Conservation (phyloP, 2,113 vertebrate species). For the Apaloderma vittatum region DNA sequence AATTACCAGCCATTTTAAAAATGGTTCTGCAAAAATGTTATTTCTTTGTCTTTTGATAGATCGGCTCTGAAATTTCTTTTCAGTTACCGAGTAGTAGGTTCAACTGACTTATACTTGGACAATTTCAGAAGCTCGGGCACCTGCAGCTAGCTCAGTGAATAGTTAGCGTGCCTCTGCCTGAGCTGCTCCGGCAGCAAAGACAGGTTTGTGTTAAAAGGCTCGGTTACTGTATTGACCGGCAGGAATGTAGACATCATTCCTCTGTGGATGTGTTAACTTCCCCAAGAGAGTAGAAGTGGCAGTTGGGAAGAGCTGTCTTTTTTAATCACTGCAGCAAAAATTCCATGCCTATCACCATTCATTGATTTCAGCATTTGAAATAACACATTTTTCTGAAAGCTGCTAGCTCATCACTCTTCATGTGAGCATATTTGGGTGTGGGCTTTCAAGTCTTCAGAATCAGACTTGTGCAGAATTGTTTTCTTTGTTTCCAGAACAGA, state of each 20-base stretch:
- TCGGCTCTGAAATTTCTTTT: neutral
- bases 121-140: neutral
- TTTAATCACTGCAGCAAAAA: neutral
- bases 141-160: neutral
- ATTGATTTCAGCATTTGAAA: neutral
- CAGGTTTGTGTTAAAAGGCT: neutral
- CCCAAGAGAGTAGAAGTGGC: neutral
- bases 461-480: constrained; percentile 6
- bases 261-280: neutral
- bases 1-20: neutral
- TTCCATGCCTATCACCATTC: neutral
- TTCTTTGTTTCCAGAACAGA: constrained; percentile 17
- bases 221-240: neutral
- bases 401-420: neutral
- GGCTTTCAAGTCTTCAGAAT: neutral
- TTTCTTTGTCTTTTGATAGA: neutral
- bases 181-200: neutral
- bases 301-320: neutral
- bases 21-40: neutral
- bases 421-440: neutral
- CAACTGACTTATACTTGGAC: neutral
- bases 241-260: neutral
- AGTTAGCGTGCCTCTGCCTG: neutral
- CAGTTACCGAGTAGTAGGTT: neutral
- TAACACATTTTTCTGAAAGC: neutral